These are phyloP conservation scores for Pogonocherus hispidulus DNA, from an alignment of 2,888 invertebrate genomes.

Conservation along the genomic window DNA sequence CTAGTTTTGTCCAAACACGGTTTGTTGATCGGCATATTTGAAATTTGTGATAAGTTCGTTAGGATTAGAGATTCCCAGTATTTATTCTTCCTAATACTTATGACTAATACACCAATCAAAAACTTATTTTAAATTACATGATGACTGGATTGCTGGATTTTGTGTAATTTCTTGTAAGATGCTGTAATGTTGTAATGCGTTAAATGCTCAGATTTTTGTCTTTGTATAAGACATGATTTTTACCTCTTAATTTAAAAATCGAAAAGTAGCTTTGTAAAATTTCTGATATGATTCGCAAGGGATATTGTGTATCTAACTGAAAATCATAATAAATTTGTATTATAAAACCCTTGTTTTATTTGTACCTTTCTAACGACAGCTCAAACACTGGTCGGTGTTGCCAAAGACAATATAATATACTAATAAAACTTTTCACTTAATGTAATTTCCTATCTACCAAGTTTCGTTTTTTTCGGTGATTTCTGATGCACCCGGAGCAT, in stretches of 20 bases:
- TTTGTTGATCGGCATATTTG: constrained; percentile 37
- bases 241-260: constrained; percentile 56
- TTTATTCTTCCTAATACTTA: constrained; percentile 50
- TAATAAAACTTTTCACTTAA: too few relatives aligned
- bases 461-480: too few relatives aligned
- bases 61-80: constrained; percentile 57
- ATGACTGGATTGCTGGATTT: not conserved
- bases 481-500: too few relatives aligned
- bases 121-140: constrained; percentile 25
- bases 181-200: constrained; percentile 64
- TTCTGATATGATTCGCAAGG: constrained; percentile 77
- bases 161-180: constrained; percentile 53
- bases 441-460: too few relatives aligned
- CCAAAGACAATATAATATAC: too few relatives aligned
- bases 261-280: constrained; percentile 78
- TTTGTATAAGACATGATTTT: constrained; percentile 58
- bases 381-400: too few relatives aligned
- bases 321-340: constrained; percentile 78
- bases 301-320: constrained; percentile 79
- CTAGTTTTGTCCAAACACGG: constrained; percentile 58
- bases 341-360: constrained; percentile 66
- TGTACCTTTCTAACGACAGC: not conserved
- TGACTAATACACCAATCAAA: constrained; percentile 62
- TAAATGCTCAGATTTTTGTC: constrained; percentile 65
- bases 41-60: constrained; percentile 63